These are phyloP conservation scores for Eptatretus burgeri DNA, from an alignment of 2,113 vertebrate genomes.

Conservation along the genomic window DNA sequence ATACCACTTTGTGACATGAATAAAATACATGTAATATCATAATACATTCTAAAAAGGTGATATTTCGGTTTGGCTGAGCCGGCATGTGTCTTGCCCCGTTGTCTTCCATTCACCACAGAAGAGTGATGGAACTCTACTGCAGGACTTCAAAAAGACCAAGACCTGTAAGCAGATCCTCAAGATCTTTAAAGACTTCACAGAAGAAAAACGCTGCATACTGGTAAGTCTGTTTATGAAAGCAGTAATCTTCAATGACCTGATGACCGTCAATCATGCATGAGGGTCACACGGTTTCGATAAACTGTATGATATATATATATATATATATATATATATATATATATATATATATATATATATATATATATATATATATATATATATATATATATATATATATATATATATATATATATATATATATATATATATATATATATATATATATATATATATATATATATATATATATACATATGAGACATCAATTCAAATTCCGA, in stretches of 20 bases:
- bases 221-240: neutral
- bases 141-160: constrained; percentile 2
- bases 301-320: neutral
- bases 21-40: no score
- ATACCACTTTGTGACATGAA: no score
- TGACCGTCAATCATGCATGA: no score
- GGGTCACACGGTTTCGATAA: no score
- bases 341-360: neutral
- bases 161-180: neutral
- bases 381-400: neutral
- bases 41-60: no score
- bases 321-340: neutral
- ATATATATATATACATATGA: no score
- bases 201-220: neutral
- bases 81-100: neutral
- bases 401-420: neutral
- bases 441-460: no score
- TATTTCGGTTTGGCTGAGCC: neutral
- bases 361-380: neutral
- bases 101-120: neutral
- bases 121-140: neutral
- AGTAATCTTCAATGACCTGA: no score
- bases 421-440: neutral
- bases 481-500: no score
- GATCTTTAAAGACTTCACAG: constrained; percentile 1